Conservation (phyloP, 2,797 vertebrate species). For the Heterohyrax brucei region DNA sequence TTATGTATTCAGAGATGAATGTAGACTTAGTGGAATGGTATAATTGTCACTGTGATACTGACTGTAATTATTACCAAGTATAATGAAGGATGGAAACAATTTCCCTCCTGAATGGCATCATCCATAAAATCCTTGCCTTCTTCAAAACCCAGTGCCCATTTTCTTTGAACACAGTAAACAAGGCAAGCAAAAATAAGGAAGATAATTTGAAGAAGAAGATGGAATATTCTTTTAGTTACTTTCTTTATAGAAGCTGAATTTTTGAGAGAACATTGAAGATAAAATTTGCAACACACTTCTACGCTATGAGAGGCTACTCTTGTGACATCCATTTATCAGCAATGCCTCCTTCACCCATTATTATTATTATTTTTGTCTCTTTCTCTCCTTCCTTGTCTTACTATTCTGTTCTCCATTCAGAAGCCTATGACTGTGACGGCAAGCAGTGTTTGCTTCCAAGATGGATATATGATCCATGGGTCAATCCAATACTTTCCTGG, state of each 20-base stretch:
- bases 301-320: neutral
- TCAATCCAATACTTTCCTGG: neutral
- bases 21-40: neutral
- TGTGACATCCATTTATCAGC: neutral
- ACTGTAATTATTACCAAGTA: neutral
- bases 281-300: neutral
- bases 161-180: neutral
- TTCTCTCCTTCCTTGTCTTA: neutral
- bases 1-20: neutral
- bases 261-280: neutral
- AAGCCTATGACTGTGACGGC: neutral
- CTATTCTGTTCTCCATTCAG: neutral
- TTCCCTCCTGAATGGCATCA: neutral
- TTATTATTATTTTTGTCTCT: neutral
- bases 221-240: neutral
- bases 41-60: neutral
- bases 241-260: neutral
- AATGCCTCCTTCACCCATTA: neutral
- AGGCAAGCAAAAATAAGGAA: neutral
- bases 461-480: neutral
- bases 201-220: neutral
- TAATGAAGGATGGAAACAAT: neutral
- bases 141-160: neutral
- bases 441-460: neutral
- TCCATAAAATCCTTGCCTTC: neutral